Base-by-base conservation (phyloP, 2,113 vertebrate genomes). In the Butorides virescens region DNA sequence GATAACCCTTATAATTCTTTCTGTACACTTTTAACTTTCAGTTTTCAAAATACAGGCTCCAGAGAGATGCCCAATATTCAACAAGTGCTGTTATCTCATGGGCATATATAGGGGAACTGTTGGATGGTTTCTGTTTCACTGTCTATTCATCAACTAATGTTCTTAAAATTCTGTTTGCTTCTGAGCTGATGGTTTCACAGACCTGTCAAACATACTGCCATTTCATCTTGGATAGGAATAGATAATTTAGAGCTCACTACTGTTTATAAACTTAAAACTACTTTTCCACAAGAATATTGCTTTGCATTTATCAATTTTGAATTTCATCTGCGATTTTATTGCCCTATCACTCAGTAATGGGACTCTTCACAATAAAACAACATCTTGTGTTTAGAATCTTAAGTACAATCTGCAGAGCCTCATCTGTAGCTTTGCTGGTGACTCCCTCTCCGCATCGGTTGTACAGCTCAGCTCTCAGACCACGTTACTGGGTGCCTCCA, bases 301-400 rank as follows among this genome's bases (percentile, higher is more conserved):
- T 81, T 93, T 92, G 59, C 68, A 50, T 95, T 91, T 84, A 92
- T 77, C 79, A 94, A n/a, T 86, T 91, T 74, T 87, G 59, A 89
- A 87, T 84, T 91, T 91, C 55, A 53, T 77, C 46, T 89, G 53
- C 18, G 27, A 25, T 81, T 91, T 91, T 89, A 47, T 62, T 62
- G 30, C 47, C 23, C 86, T 53, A 66, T 66, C 42, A 74, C 21
- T 90, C 59, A 56, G 63, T 77, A 92, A 90, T 44, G 39, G 34
- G 53, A 53, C 23, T 87, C 27, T 59, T 80, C 25, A 81, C 17
- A 91, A 39, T 20, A 84, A 94, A 94, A 23, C 5, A 82, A 9
- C 17, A 19, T 53, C 27, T 49, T 73, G 46, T 70, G 55, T 56
- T 91, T 39, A 68, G 71, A 79, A 76, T 91, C 49, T 79, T 55